phyloP scores from a whole-genome alignment of 2,888 invertebrate genomes.

The Rhingia campestris region DNA sequence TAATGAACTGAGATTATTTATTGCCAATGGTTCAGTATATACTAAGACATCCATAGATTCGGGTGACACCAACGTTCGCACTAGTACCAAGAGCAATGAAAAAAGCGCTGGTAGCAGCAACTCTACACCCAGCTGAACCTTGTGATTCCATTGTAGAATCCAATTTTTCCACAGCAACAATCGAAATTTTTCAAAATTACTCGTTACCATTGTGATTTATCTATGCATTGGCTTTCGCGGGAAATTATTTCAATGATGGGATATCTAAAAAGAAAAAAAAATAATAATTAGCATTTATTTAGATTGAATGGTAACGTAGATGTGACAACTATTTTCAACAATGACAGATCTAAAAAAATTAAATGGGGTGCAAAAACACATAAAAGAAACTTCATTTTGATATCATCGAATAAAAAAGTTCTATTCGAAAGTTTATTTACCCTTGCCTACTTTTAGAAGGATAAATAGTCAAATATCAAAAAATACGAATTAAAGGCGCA shows the following conservation, averaged over 20 bases:
- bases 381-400: too few relatives aligned
- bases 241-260: conserved; percentile 1
- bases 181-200: conserved; percentile 85
- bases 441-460: too few relatives aligned
- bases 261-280: conserved; percentile 30
- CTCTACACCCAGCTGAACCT: conserved; percentile 87
- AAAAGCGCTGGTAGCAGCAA: conserved; percentile 87
- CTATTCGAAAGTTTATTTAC: too few relatives aligned
- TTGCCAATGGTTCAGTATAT: conserved; percentile 80
- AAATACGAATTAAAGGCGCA: too few relatives aligned
- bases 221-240: conserved; percentile 24
- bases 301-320: neutral
- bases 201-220: conserved; percentile 55
- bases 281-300: neutral
- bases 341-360: neutral
- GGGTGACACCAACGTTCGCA: conserved; percentile 87
- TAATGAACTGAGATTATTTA: conserved; percentile 79
- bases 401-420: too few relatives aligned
- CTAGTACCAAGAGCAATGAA: conserved; percentile 87
- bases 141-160: conserved; percentile 89
- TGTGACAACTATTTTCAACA: too few relatives aligned
- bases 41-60: conserved; percentile 77
- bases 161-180: conserved; percentile 93
- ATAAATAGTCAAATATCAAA: too few relatives aligned
- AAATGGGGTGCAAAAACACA: neutral